Percentiles rank a stretch among this genome's conserved stretches.
These are phyloP conservation scores for Acomys russatus DNA, from an alignment of 2,797 vertebrate species.

Conservation along the genomic window DNA sequence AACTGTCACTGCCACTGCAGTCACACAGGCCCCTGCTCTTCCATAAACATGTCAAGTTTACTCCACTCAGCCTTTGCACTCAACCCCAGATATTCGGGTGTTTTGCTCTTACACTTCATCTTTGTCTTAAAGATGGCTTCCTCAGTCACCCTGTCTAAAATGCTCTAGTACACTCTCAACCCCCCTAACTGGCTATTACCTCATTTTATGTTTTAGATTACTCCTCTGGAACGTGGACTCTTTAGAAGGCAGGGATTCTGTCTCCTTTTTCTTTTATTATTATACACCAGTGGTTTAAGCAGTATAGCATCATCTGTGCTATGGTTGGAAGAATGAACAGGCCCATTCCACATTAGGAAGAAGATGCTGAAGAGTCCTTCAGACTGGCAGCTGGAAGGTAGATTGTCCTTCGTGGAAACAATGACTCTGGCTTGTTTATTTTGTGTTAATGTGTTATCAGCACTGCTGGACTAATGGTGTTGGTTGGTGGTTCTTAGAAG, in stretches of 20 bases:
- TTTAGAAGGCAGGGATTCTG: not conserved
- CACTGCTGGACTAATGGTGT: not conserved
- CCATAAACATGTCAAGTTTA: not conserved
- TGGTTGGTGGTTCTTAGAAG: not conserved
- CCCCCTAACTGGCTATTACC: too few species aligned
- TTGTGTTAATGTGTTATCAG: not conserved
- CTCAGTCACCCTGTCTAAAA: not conserved
- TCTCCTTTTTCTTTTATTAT: not conserved
- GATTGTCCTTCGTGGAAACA: not conserved
- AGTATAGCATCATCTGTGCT: not conserved
- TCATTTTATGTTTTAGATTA: not conserved
- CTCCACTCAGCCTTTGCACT: not conserved
- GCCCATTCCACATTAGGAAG: too few species aligned
- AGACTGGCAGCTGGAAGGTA: accelerated
- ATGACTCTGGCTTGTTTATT: not conserved
- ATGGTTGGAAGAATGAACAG: accelerated
- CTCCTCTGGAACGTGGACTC: not conserved
- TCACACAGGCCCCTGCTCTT: not conserved
- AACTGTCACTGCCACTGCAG: too few species aligned
- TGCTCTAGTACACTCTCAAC: not conserved
- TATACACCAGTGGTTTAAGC: too few species aligned
- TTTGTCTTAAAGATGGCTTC: not conserved
- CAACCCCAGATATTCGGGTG: not conserved
- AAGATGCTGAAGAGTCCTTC: not conserved
- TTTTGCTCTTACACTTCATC: not conserved